These are phyloP conservation scores for Odobenus rosmarus DNA, from an alignment of 2,113 vertebrate species.

Conservation along the genomic window DNA sequence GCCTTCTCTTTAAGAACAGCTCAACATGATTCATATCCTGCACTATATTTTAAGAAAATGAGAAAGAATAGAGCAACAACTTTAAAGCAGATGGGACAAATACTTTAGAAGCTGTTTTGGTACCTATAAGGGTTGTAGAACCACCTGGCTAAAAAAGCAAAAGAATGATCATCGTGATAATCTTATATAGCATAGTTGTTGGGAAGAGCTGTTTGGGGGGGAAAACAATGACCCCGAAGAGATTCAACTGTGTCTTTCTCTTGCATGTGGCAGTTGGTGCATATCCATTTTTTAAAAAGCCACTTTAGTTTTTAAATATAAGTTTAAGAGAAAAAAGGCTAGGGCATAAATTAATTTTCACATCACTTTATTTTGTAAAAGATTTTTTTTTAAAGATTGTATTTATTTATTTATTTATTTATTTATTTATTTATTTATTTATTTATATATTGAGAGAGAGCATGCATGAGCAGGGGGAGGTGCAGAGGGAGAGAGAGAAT, in stretches of 20 bases:
- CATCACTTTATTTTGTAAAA: not conserved
- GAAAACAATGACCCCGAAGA: slow-evolving; percentile 16
- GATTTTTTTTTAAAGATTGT: not conserved
- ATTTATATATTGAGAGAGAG: not conserved
- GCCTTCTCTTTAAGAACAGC: slow-evolving; percentile 43
- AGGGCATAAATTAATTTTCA: slow-evolving; percentile 43
- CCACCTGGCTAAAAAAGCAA: slow-evolving; percentile 62
- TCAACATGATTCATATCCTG: slow-evolving; percentile 63
- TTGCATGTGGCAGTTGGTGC: not conserved
- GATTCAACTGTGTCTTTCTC: not conserved
- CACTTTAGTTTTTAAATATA: slow-evolving; percentile 39
- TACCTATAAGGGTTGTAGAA: slow-evolving; percentile 41
- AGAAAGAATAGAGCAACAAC: slow-evolving; percentile 62
- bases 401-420: not conserved
- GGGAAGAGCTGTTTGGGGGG: not conserved
- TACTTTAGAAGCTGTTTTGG: slow-evolving; percentile 52
- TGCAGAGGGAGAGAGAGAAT: not conserved
- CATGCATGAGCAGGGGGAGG: not conserved
- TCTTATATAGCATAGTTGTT: not conserved
- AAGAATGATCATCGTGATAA: not conserved
- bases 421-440: no score
- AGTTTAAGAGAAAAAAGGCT: not conserved
- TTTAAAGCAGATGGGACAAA: slow-evolving; percentile 72
- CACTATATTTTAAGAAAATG: slow-evolving; percentile 66
- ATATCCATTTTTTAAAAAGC: not conserved